These are phyloP conservation scores for Tamandua tetradactyla DNA, from an alignment of 2,797 vertebrate genomes.

Conservation along the genomic window DNA sequence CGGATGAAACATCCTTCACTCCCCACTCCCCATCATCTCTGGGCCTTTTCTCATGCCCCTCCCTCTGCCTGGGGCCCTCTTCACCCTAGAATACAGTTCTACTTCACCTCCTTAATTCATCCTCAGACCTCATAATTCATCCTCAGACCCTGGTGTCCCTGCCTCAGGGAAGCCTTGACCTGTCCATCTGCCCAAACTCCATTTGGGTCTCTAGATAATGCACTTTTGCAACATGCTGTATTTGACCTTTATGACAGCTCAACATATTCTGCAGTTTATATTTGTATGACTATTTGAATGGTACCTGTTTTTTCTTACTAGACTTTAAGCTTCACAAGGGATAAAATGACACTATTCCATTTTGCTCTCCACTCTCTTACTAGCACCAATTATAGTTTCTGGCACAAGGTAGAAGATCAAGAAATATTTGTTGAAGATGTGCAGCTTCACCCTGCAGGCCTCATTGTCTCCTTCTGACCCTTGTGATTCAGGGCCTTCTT, in stretches of 20 bases:
- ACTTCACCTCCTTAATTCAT: background rate
- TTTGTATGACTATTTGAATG: background rate
- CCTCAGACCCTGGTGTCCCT: background rate
- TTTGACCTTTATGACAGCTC: background rate
- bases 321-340: background rate
- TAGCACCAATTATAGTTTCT: background rate
- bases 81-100: background rate
- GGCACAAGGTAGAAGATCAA: background rate
- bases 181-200: background rate
- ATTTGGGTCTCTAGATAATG: too few relatives aligned
- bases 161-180: background rate
- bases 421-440: background rate
- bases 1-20: background rate
- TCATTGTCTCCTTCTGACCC: background rate
- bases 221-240: background rate
- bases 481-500: background rate
- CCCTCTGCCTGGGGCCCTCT: background rate
- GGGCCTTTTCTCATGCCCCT: too few relatives aligned
- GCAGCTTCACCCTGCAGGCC: background rate
- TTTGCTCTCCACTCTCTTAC: background rate
- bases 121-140: background rate
- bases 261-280: background rate
- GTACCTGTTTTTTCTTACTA: background rate
- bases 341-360: background rate
- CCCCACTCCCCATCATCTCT: background rate